Percentiles rank a stretch among this genome's conserved stretches.
phyloP scores from a whole-genome alignment of 2,888 invertebrate species.

The Agrochola lota region DNA sequence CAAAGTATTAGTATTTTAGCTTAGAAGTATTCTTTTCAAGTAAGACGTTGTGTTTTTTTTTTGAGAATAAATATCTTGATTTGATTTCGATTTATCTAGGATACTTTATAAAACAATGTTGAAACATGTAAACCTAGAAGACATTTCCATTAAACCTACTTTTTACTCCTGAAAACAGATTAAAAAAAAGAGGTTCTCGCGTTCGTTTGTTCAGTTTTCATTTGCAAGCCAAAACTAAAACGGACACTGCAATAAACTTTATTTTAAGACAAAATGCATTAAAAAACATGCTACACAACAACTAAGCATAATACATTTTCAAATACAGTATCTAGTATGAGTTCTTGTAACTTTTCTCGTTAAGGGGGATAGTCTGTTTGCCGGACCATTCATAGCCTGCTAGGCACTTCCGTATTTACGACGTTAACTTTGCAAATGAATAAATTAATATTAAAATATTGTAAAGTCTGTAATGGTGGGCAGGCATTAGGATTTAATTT shows the following conservation, averaged over 20 bases:
- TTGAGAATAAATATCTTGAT: not conserved
- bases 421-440: slow-evolving; percentile 62
- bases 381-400: slow-evolving; percentile 65
- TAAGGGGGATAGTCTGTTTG: slow-evolving; percentile 73
- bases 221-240: slow-evolving; percentile 9
- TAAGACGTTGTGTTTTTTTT: not conserved
- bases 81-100: not conserved
- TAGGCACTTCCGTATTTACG: slow-evolving; percentile 66
- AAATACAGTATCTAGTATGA: slow-evolving; percentile 49
- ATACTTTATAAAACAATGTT: not conserved
- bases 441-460: slow-evolving; percentile 70
- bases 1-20: too few species aligned
- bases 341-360: slow-evolving; percentile 80
- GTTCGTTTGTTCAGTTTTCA: not conserved
- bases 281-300: not conserved
- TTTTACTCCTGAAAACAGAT: not conserved
- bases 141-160: not conserved
- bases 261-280: slow-evolving; percentile 2
- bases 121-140: not conserved
- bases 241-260: not conserved
- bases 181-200: not conserved
- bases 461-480: slow-evolving; percentile 18
- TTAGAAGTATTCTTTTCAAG: not conserved
- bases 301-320: slow-evolving; percentile 55
- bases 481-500: slow-evolving; percentile 17